phyloP scores from a whole-genome alignment of 2,888 invertebrate species.

The Temnothorax rugatulus region DNA sequence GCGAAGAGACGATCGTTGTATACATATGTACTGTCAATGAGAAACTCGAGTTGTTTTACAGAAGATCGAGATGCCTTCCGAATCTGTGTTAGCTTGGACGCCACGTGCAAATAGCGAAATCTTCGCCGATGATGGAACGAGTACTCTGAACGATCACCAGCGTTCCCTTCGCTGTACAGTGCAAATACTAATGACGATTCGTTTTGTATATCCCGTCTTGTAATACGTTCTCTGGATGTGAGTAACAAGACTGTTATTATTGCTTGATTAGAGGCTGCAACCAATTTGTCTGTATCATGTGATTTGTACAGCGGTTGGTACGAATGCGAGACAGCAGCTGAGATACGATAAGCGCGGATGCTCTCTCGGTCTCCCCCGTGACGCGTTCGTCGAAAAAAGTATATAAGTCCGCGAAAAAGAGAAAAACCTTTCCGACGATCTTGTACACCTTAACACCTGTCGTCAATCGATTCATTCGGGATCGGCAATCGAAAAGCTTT shows the following conservation, averaged over 20 bases:
- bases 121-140: background rate
- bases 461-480: no score
- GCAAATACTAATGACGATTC: constrained; percentile 6
- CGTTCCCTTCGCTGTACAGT: background rate
- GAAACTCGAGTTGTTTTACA: constrained; percentile 9
- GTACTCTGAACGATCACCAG: constrained; percentile 30
- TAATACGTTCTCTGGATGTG: background rate
- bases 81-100: background rate
- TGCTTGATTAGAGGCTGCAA: constrained; percentile 15
- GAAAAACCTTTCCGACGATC: background rate
- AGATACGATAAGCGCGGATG: background rate
- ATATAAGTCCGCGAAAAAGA: no score
- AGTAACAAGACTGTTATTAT: constrained; percentile 13
- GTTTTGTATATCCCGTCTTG: background rate
- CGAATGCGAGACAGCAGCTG: constrained; percentile 1
- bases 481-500: no score
- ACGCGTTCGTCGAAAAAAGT: background rate
- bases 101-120: background rate
- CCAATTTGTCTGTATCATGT: constrained; percentile 52
- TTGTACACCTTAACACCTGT: no score
- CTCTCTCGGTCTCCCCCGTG: background rate
- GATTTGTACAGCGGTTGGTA: constrained; percentile 47
- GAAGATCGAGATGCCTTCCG: background rate
- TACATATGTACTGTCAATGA: background rate
- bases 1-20: background rate